Conservation (phyloP, 1,140 invertebrate species). For the Drosophila nigromelanica region DNA sequence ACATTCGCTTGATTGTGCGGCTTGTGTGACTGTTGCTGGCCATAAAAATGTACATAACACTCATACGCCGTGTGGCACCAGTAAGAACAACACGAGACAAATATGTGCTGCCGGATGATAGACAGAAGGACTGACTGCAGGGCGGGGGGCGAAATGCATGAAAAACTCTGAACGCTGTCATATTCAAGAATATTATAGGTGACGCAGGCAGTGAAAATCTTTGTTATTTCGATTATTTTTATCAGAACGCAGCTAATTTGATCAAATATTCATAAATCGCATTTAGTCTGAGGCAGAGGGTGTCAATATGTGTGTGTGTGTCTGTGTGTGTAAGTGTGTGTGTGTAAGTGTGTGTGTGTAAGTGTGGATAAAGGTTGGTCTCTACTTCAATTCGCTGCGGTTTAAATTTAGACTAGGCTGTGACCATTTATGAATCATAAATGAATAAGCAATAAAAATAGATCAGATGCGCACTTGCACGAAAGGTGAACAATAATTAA, state of each 20-base stretch:
- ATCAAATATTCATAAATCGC: constrained; percentile 37
- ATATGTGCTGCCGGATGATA: constrained; percentile 16
- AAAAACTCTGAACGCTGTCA: not conserved
- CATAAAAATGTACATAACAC: constrained; percentile 69
- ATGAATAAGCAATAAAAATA: constrained; percentile 27
- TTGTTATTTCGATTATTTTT: constrained; percentile 50
- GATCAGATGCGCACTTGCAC: constrained; percentile 9
- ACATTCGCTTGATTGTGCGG: constrained; percentile 70
- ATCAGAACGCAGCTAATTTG: constrained; percentile 37
- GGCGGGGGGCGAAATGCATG: too few relatives aligned
- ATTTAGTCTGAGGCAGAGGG: not conserved
- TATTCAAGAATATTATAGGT: constrained; percentile 10
- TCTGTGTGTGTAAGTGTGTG: too few relatives aligned
- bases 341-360: not conserved
- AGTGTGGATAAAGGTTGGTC: not conserved
- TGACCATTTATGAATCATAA: constrained; percentile 25
- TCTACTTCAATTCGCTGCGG: constrained; percentile 1
- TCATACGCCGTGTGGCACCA: constrained; percentile 73
- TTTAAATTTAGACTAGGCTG: constrained; percentile 31
- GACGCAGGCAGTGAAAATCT: constrained; percentile 30
- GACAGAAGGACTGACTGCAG: constrained; percentile 1
- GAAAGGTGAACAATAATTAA: constrained; percentile 1
- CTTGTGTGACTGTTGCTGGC: constrained; percentile 74
- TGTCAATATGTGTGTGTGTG: too few relatives aligned
- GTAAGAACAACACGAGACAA: constrained; percentile 42